Evolutionary conservation across 2,888 invertebrate species (phyloP), one percentile per base, ranked within the genome.

Genomic region (Megastigmus dorsalis): DNA sequence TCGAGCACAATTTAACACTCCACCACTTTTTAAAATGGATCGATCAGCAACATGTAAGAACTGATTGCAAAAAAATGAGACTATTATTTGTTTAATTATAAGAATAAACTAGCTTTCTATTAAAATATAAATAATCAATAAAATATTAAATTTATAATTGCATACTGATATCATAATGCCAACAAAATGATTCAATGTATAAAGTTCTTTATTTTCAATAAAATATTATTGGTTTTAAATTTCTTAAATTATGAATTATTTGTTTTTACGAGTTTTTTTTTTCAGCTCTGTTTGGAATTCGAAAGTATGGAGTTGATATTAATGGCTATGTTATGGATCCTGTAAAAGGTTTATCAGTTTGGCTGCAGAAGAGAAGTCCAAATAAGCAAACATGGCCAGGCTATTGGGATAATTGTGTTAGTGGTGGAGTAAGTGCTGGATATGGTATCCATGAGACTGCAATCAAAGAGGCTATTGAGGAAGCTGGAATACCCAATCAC

Each of bases 321-420:
- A 97, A 96, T 87, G 98, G 97, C 13, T 98, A 95, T 88, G 94
- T 96, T 63, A 92, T 92, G 84, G 94, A 96, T 89, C 95, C 95
- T 38, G 92, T 93, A 62, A 93, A 93, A 88, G 95, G 97, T 4
- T 89, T 97, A 52, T 96, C 95, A 89, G 92, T 97, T 84, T 98
- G 98, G 98, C 90, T 98, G 82, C 97, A 97, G 87, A 95, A 95
- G 85, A 91, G 98, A 82, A 95, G 97, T 79, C 92, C 93, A 77
- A 96, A 94, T 63, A 98, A 98, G 89, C 95, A 95, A 88, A 97
- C 97, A 45, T 98, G 97, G 95, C 97, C 98, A 75, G 95, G 95
- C 89, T 96, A 95, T 89, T 95, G 96, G 94, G 98, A 98, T 88
- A 97, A 97, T 86, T 96, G 98, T 93, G 97, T 97, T 43, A 96